Evolutionary conservation across 2,113 vertebrate genomes (phyloP), one percentile per base, ranked within the genome.

Genomic region (Serinus canaria): DNA sequence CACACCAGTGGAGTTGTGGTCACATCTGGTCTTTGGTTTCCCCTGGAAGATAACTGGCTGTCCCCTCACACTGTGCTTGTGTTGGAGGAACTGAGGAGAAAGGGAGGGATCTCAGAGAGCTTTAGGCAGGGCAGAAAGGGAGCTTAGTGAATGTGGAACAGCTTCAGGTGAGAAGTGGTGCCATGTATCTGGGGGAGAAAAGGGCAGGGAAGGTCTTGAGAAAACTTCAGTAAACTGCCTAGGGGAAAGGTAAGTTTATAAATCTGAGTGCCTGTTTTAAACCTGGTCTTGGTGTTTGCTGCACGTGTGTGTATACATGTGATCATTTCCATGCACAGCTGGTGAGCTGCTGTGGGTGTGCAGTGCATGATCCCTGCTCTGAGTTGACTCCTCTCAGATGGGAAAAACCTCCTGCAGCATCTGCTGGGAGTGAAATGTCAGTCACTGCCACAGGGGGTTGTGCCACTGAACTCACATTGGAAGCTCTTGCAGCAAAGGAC

Each of bases 221-320:
- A 73, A 52, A 11, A 43, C 53, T 7, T 7, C 15, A 19, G 1
- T n/a, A 16, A 35, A 11, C 35, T 41, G n/a, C 55, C 13, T 4
- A 23, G 66, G 35, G 8, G 10, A 14, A 9, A 79, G 41, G 31
- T 30, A 13, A 23, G 50, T 58, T 90, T 43, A 13, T 22, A 49
- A 39, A 39, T 58, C 27, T 13, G 13, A 53, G 23, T 3, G 12
- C 9, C 2, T 23, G 0, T 11, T 33, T 63, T 20, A 33, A n/a
- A 16, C 6, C 37, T 23, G 44, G 7, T 76, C 6, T 30, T 7
- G 1, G 37, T 39, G 9, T 59, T 66, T 62, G 37, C 60, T 0
- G 1, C 3, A 1, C 0, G 5, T 55, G 17, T 47, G 23, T 46
- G 11, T 12, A 11, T 15, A 5, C 14, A 2, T 9, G 33, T 23